Evolutionary conservation across 2,113 vertebrate genomes (phyloP).

Genomic region (Syrrhaptes paradoxus): DNA sequence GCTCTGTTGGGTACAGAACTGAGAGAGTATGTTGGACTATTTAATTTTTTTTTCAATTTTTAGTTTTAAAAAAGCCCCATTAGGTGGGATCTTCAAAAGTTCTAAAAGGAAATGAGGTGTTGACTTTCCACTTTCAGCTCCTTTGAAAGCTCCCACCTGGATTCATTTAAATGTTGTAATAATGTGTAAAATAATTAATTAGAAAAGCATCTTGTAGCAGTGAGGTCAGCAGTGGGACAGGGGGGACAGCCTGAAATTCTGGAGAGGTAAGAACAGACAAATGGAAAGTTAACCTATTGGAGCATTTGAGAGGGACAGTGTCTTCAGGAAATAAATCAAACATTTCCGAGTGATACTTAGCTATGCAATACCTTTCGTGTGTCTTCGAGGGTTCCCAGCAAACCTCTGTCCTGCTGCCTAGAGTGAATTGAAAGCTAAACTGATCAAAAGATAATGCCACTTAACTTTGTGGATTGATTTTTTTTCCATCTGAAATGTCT

Average conservation of each 20-base stretch:
- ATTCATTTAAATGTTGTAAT: neutral
- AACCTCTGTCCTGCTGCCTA: neutral
- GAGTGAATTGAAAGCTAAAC: neutral
- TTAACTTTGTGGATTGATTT: neutral
- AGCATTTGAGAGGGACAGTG: neutral
- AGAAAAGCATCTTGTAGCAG: neutral
- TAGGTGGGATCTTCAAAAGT: neutral
- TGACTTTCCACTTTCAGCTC: neutral
- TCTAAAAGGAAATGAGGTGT: neutral
- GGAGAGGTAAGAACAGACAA: neutral
- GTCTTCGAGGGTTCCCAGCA: neutral
- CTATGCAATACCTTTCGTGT: neutral
- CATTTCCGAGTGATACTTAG: neutral
- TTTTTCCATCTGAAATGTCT: neutral
- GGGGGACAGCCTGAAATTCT: neutral
- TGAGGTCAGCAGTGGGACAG: rapidly evolving
- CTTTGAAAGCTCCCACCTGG: neutral
- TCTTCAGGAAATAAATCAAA: neutral
- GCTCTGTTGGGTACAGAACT: neutral
- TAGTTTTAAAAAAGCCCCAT: neutral
- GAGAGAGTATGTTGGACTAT: neutral
- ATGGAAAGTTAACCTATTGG: neutral
- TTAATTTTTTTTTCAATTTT: neutral
- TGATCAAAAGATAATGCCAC: neutral
- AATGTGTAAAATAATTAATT: neutral